A percentile compares a stretch with the other conserved stretches of the same genome.
Conservation (phyloP, 2,797 vertebrate species). For the Caiman crocodilus region DNA sequence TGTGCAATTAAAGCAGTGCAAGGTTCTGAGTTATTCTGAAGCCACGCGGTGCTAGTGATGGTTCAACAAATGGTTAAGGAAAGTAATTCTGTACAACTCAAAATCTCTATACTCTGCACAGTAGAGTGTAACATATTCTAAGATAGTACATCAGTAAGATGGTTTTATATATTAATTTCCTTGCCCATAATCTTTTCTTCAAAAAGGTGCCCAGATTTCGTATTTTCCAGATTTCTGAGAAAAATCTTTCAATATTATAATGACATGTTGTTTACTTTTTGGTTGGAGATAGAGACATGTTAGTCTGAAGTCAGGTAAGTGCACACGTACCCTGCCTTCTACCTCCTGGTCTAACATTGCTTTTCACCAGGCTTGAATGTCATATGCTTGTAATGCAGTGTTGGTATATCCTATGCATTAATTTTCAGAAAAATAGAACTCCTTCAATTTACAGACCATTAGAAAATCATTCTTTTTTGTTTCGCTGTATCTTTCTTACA, state of each 20-base stretch:
- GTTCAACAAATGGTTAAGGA: not conserved
- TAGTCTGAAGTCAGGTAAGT: too few species aligned
- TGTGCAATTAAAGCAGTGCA: not conserved
- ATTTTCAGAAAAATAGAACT: conserved; percentile 1
- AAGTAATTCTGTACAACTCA: not conserved
- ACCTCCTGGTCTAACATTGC: not conserved
- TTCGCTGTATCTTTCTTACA: not conserved
- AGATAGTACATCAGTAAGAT: not conserved
- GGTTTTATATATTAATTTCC: not conserved
- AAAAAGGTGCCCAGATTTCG: not conserved
- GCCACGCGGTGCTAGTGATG: not conserved
- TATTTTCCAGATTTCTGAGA: not conserved
- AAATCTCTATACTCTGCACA: not conserved
- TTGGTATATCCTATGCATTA: not conserved
- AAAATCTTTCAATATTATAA: not conserved
- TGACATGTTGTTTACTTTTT: too few species aligned
- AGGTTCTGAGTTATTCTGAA: not conserved
- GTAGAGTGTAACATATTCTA: not conserved
- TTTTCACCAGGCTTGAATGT: not conserved
- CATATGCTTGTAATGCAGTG: not conserved
- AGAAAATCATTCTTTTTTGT: too few species aligned
- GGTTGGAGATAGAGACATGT: too few species aligned
- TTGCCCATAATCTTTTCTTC: not conserved
- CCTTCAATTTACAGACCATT: too few species aligned
- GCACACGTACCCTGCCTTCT: too few species aligned